Evolutionary conservation across 2,888 invertebrate species (phyloP).

Genomic region (Xestia ashworthii): DNA sequence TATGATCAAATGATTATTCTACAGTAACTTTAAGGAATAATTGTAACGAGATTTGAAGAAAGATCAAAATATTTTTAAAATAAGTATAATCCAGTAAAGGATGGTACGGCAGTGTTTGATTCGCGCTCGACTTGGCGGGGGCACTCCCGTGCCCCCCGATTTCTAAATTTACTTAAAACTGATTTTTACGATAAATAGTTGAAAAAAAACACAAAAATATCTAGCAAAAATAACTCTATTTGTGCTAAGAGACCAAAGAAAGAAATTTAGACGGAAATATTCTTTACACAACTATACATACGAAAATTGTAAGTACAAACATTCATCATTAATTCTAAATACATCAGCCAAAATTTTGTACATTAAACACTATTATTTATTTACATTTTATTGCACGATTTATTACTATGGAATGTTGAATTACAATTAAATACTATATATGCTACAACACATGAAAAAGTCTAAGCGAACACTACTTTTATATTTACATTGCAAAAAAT

Average conservation of each 20-base stretch:
- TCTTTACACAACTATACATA: slow-evolving; percentile 50
- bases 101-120: too few species aligned
- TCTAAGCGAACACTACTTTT: slow-evolving; percentile 51
- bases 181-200: background rate
- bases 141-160: too few species aligned
- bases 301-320: slow-evolving; percentile 60
- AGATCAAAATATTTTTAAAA: background rate
- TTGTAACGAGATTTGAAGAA: slow-evolving; percentile 23
- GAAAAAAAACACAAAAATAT: too few species aligned
- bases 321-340: slow-evolving; percentile 44
- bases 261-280: slow-evolving; percentile 38
- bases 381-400: slow-evolving; percentile 77
- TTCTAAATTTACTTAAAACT: too few species aligned
- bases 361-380: slow-evolving; percentile 69
- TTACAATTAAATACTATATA: slow-evolving; percentile 69
- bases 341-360: slow-evolving; percentile 62
- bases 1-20: slow-evolving; percentile 70
- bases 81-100: too few species aligned
- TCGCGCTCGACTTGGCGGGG: too few species aligned
- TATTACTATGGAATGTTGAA: slow-evolving; percentile 88
- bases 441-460: slow-evolving; percentile 61
- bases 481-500: slow-evolving; percentile 56
- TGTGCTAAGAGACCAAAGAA: slow-evolving; percentile 60
- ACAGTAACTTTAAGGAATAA: slow-evolving; percentile 35
- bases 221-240: slow-evolving; percentile 37